Evolutionary conservation across 2,113 vertebrate species (phyloP), one percentile per base, ranked within the genome.

Genomic region (Aleadryas rufinucha): DNA sequence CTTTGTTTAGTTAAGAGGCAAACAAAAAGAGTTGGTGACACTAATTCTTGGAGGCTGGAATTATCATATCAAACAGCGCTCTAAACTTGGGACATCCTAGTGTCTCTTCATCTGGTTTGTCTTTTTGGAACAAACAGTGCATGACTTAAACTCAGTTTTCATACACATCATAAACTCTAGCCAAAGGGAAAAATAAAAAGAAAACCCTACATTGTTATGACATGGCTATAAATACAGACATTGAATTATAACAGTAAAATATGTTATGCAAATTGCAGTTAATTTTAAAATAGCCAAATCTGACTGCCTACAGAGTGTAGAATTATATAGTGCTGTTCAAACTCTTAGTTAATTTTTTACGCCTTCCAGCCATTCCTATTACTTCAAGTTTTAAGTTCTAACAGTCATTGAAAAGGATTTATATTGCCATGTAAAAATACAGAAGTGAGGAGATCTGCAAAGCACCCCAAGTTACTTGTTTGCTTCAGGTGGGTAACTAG

Each of bases 261-360:
- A 97, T 77, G 81, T 84, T 97, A 96, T 96, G 95, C 70, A 98
- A 98, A 98, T 97, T 92, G 89, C 27, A 97, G 82, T 82, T 96
- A 89, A 97, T 97, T 97, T 97, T 97, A 93, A 95, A 98, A 96
- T 86, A 97, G 72, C 37, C 59, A 30, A 49, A 79, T 97, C 61
- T 95, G 95, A 95, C 95, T 93, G 84, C 92, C 87, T 97, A 95
- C 57, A 92, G 89, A 79, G 52, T 72, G 79, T 72, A 92, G 65
- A 96, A 97, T 96, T 96, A 79, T 22, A 75, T 17, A 33, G 16
- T 2, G 1, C 61, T 84, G 64, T 74, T 92, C 74, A 89, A 87
- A 89, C 15, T 49, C 30, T 56, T 18, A 23, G 63, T 56, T 77
- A 23, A 72, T 85, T 90, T 86, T 90, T 93, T 56, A 49, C 1